Percentiles rank a stretch among this genome's conserved stretches.
phyloP scores from a whole-genome alignment of 2,888 invertebrate genomes.

The Orthosia gracilis region DNA sequence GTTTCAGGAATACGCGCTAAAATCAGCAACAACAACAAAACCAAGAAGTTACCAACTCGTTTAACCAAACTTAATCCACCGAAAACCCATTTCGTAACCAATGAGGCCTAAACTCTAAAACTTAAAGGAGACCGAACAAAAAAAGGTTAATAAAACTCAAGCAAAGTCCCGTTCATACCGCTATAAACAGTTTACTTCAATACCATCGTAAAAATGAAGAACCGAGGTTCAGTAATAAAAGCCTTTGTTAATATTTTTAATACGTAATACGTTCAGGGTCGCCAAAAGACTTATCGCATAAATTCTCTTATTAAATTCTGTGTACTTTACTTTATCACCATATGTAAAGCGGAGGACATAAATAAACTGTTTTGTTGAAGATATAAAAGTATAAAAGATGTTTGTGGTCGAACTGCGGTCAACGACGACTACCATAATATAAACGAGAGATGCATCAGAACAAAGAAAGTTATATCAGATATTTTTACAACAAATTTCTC shows the following conservation, averaged over 20 bases:
- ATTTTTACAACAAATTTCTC: constrained; percentile 1
- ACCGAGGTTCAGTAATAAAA: constrained; percentile 63
- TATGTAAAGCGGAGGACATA: constrained; percentile 46
- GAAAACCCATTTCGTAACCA: constrained; percentile 59
- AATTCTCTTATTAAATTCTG: constrained; percentile 63
- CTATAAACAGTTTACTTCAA: constrained; percentile 69
- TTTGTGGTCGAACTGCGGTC: constrained; percentile 15
- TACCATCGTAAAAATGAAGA: constrained; percentile 67
- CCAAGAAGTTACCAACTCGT: constrained; percentile 13
- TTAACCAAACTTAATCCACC: constrained; percentile 42
- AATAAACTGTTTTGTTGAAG: constrained; percentile 39
- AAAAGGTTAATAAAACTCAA: constrained; percentile 68
- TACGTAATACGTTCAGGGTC: constrained; percentile 57
- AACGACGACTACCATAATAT: background rate
- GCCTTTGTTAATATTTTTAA: constrained; percentile 69
- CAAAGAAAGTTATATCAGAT: constrained; percentile 15
- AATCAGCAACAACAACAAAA: constrained; percentile 2
- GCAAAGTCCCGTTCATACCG: constrained; percentile 60
- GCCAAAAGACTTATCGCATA: constrained; percentile 53
- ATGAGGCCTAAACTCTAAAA: constrained; percentile 64
- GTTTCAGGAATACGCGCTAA: background rate
- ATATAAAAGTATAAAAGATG: constrained; percentile 34
- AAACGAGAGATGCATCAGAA: background rate
- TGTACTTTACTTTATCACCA: constrained; percentile 50
- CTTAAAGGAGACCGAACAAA: constrained; percentile 57